phyloP scores from a whole-genome alignment of 2,888 invertebrate species.

The Troglohyphantes excavatus region DNA sequence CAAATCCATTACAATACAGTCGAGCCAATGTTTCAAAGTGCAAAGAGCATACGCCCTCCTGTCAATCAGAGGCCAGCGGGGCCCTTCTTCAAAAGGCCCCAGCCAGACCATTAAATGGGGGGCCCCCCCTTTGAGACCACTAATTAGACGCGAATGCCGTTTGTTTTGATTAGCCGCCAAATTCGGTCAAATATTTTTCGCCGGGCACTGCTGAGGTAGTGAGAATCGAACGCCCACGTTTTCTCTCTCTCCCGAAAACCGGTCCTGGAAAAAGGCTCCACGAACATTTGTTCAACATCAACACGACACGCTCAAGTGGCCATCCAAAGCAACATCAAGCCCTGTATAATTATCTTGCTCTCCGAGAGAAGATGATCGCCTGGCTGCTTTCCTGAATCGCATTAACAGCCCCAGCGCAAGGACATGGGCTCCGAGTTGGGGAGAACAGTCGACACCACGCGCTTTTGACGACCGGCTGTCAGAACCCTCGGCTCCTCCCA shows the following conservation, averaged over 20 bases:
- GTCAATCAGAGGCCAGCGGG: conserved; percentile 43
- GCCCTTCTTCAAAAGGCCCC: conserved; percentile 41
- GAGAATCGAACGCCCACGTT: conserved; percentile 78
- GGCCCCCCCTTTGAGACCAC: conserved; percentile 56
- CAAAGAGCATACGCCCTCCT: conserved; percentile 57
- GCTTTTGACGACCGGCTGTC: conserved; percentile 77
- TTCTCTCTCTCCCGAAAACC: conserved; percentile 72
- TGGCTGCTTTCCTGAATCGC: conserved; percentile 77
- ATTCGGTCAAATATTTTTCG: conserved; percentile 77
- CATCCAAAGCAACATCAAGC: conserved; percentile 80
- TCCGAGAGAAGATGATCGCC: conserved; percentile 71
- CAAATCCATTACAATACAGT: neutral
- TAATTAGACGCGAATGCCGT: conserved; percentile 76
- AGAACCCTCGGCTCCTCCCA: conserved; percentile 49
- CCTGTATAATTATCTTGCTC: conserved; percentile 79
- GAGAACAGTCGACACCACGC: conserved; percentile 71
- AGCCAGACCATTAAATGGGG: conserved; percentile 64
- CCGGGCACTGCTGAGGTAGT: conserved; percentile 45
- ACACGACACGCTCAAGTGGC: conserved; percentile 80
- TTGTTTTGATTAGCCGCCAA: conserved; percentile 79
- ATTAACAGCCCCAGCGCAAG: conserved; percentile 75
- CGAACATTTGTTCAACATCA: conserved; percentile 80
- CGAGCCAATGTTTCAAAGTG: conserved; percentile 48
- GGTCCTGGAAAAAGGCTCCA: conserved; percentile 76
- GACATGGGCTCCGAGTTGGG: neutral